Percentiles rank a stretch among this genome's conserved stretches.
Conservation (phyloP, 2,888 invertebrate genomes). For the Sisyra nigra region DNA sequence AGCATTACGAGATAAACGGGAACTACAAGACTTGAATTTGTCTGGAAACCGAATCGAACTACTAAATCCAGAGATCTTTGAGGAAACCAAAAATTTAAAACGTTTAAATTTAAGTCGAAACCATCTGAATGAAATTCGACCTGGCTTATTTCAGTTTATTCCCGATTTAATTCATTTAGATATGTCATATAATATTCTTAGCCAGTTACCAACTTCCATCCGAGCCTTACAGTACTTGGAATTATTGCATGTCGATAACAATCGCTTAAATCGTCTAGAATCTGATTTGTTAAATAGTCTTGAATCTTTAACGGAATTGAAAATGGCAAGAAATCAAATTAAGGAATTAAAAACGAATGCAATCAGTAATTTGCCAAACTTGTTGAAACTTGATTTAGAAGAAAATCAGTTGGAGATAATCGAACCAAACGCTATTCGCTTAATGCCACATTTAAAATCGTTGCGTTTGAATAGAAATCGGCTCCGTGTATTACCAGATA, state of each 20-base stretch:
- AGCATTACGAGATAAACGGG: slow-evolving; percentile 42
- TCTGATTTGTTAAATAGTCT: slow-evolving; percentile 53
- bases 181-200: slow-evolving; percentile 60
- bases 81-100: slow-evolving; percentile 44
- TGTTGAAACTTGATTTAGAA: slow-evolving; percentile 63
- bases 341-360: slow-evolving; percentile 51
- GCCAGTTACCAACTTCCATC: slow-evolving; percentile 53
- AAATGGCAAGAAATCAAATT: slow-evolving; percentile 59
- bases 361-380: slow-evolving; percentile 49
- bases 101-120: slow-evolving; percentile 61
- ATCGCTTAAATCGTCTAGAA: slow-evolving; percentile 52
- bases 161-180: slow-evolving; percentile 56
- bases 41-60: slow-evolving; percentile 60
- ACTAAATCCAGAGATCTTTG: slow-evolving; percentile 50
- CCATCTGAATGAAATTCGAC: slow-evolving; percentile 48
- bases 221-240: slow-evolving; percentile 50
- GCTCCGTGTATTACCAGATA: slow-evolving; percentile 56
- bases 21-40: slow-evolving; percentile 53
- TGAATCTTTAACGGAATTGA: slow-evolving; percentile 50
- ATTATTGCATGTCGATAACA: slow-evolving; percentile 61
- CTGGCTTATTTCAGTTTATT: slow-evolving; percentile 42
- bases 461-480: slow-evolving; percentile 56
- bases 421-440: slow-evolving; percentile 53
- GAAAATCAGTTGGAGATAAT: slow-evolving; percentile 64
- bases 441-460: slow-evolving; percentile 50